phyloP scores from a whole-genome alignment of 2,888 invertebrate genomes.

The Cosmia pyralina region DNA sequence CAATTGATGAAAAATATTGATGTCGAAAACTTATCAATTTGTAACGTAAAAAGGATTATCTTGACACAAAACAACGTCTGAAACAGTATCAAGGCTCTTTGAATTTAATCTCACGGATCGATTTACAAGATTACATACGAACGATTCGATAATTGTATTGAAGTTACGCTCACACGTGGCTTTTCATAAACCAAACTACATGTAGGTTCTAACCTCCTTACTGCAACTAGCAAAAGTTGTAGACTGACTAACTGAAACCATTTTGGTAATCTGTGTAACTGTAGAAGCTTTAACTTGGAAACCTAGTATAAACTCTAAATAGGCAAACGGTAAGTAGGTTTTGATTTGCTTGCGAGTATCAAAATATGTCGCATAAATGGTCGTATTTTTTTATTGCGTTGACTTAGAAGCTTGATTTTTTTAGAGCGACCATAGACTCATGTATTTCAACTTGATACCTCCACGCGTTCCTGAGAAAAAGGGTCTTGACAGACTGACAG shows the following conservation, averaged over 20 bases:
- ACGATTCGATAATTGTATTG: background rate
- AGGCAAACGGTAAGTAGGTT: too few species aligned
- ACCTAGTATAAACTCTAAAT: background rate
- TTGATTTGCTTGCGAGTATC: too few species aligned
- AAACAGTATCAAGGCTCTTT: slow-evolving; percentile 32
- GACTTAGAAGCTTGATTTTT: too few species aligned
- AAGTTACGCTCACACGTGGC: background rate
- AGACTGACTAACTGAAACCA: background rate
- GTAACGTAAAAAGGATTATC: slow-evolving; percentile 1
- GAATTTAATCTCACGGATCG: slow-evolving; percentile 34
- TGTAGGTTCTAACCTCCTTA: background rate
- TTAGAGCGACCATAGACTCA: too few species aligned
- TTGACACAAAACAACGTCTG: slow-evolving; percentile 8
- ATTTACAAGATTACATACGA: slow-evolving; percentile 11
- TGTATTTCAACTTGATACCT: too few species aligned
- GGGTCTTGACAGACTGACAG: too few species aligned
- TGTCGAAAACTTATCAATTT: slow-evolving; percentile 1
- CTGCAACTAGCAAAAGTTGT: background rate
- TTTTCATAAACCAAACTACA: background rate
- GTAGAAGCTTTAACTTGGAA: background rate
- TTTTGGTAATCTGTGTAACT: background rate
- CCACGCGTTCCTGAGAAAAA: too few species aligned
- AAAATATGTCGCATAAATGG: too few species aligned
- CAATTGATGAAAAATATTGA: background rate
- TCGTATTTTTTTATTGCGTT: too few species aligned